Conservation (phyloP, 2,797 vertebrate species). For the Glyptemys insculpta region DNA sequence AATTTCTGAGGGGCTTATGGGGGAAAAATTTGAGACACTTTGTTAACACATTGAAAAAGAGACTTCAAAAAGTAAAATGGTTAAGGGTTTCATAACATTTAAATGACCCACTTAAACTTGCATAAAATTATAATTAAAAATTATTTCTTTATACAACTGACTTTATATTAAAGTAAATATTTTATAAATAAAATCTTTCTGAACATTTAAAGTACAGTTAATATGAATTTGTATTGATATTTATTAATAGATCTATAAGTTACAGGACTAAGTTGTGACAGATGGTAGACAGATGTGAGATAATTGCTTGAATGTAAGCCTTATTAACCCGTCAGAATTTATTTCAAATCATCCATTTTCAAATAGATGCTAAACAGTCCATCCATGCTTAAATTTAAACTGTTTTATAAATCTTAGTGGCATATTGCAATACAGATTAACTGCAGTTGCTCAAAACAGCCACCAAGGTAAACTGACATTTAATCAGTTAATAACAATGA, state of each 20-base stretch:
- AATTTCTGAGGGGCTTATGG: not conserved
- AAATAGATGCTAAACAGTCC: not conserved
- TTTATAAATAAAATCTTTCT: not conserved
- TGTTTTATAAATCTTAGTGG: not conserved
- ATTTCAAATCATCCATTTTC: not conserved
- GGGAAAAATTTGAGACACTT: not conserved
- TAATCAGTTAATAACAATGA: not conserved
- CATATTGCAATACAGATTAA: not conserved
- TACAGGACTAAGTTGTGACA: not conserved
- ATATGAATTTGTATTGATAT: not conserved
- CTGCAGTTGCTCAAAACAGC: not conserved
- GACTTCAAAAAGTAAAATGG: not conserved
- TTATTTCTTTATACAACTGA: not conserved
- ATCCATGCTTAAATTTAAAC: not conserved
- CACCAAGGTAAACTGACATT: not conserved
- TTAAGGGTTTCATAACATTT: not conserved
- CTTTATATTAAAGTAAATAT: not conserved
- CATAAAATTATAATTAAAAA: not conserved
- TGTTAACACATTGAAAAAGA: not conserved
- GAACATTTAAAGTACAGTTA: not conserved
- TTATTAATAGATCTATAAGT: not conserved
- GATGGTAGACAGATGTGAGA: not conserved
- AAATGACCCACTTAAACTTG: slow-evolving; percentile 2
- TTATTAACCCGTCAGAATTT: not conserved
- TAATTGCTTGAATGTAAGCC: not conserved